Percentiles rank a stretch among this genome's conserved stretches.
Evolutionary conservation across 2,113 vertebrate genomes (phyloP).

Genomic region (Mus musculus): DNA sequence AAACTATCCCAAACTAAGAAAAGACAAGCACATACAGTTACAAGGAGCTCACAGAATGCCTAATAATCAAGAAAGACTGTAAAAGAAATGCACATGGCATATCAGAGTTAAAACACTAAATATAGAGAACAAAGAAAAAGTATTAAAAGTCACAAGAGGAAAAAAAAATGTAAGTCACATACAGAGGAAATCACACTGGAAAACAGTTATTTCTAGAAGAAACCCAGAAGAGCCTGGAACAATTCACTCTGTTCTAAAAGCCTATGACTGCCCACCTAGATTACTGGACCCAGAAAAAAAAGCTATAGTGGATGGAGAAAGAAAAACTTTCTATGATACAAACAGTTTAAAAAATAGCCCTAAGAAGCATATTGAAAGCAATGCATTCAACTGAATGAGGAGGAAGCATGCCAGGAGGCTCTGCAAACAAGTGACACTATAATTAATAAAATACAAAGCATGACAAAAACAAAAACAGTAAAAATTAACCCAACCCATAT

Average conservation of each 20-base stretch:
- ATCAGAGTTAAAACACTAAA: neutral
- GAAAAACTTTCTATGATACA: neutral
- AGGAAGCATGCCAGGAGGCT: neutral
- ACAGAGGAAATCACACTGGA: neutral
- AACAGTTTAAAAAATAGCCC: neutral
- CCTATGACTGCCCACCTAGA: neutral
- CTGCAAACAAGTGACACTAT: neutral
- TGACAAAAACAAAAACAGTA: neutral
- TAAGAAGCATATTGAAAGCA: neutral
- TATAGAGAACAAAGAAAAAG: neutral
- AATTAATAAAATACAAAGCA: neutral
- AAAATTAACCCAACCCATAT: neutral
- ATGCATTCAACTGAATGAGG: neutral
- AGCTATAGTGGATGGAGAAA: neutral
- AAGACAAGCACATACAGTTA: neutral
- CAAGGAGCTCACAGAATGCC: neutral
- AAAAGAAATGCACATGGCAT: neutral
- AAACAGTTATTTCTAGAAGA: neutral
- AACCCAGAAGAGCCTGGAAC: neutral
- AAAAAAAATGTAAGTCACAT: neutral
- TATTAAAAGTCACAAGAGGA: neutral
- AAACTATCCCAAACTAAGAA: neutral
- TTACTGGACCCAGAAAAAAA: too few species aligned
- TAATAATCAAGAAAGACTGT: neutral
- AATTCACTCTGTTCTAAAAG: neutral